Conservation (phyloP, 2,888 invertebrate species). For the Trachelus stipa region DNA sequence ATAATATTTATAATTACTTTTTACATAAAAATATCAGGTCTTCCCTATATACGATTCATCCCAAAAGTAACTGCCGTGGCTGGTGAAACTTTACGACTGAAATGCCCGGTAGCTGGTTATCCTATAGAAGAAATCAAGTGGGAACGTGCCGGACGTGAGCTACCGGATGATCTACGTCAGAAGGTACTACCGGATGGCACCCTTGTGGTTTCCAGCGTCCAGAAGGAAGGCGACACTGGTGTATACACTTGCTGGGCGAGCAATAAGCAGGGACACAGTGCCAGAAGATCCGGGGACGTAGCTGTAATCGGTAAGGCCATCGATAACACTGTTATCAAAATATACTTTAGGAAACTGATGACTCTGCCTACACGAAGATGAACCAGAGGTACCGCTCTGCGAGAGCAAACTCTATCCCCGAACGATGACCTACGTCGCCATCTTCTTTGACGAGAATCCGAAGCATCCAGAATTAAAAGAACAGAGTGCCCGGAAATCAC, state of each 20-base stretch:
- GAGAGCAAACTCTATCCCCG: background rate
- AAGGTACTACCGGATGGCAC: constrained; percentile 81
- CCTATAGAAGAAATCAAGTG: constrained; percentile 85
- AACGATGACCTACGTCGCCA: background rate
- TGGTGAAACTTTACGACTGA: constrained; percentile 78
- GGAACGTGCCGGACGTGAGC: constrained; percentile 79
- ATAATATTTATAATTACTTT: constrained; percentile 24
- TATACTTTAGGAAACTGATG: background rate
- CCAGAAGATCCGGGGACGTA: constrained; percentile 79
- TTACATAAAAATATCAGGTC: constrained; percentile 69
- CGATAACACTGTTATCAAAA: background rate
- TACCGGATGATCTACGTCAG: constrained; percentile 85
- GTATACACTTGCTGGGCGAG: constrained; percentile 85
- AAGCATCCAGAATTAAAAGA: background rate
- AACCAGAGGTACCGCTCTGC: background rate
- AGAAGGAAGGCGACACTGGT: constrained; percentile 80
- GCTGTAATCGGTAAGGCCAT: constrained; percentile 79
- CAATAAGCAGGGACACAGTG: constrained; percentile 82
- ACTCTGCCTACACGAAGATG: background rate
- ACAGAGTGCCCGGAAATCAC: background rate
- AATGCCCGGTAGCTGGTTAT: constrained; percentile 86
- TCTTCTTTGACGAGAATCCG: background rate
- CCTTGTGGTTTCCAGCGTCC: constrained; percentile 79
- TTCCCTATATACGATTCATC: constrained; percentile 83
- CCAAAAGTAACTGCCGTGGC: constrained; percentile 86